These are phyloP conservation scores for Eurytoma adleriae DNA, from an alignment of 2,888 invertebrate genomes.

Conservation along the genomic window DNA sequence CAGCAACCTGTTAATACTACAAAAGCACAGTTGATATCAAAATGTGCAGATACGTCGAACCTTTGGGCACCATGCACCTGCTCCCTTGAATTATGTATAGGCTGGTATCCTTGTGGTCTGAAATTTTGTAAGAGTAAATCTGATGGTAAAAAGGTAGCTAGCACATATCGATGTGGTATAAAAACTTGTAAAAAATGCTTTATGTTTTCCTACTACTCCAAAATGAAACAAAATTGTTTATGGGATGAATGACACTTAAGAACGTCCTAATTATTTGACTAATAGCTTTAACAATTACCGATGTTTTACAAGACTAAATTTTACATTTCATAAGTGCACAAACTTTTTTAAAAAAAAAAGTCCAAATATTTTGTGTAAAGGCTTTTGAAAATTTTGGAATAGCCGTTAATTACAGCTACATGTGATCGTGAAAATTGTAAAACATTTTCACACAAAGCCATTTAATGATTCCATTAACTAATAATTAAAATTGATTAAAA, in stretches of 20 bases:
- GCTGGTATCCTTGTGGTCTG: slow-evolving; percentile 97
- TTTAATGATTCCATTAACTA: slow-evolving; percentile 17
- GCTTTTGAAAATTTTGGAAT: slow-evolving; percentile 32
- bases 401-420: slow-evolving; percentile 18
- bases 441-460: slow-evolving; percentile 23
- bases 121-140: slow-evolving; percentile 94
- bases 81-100: slow-evolving; percentile 91
- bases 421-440: slow-evolving; percentile 34
- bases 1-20: slow-evolving; percentile 68
- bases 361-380: slow-evolving; percentile 39
- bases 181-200: slow-evolving; percentile 95
- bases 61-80: slow-evolving; percentile 88
- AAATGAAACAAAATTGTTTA: slow-evolving; percentile 88
- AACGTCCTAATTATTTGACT: slow-evolving; percentile 53
- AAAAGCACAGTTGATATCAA: slow-evolving; percentile 67
- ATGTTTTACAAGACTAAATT: slow-evolving; percentile 29
- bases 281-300: slow-evolving; percentile 22
- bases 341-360: slow-evolving; percentile 18
- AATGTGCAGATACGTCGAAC: slow-evolving; percentile 83
- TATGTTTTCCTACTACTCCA: slow-evolving; percentile 90
- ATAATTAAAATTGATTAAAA: slow-evolving; percentile 18
- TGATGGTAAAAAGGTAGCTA: slow-evolving; percentile 81
- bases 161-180: slow-evolving; percentile 93
- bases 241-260: slow-evolving; percentile 84
- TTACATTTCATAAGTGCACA: slow-evolving; percentile 19